Evolutionary conservation across 2,113 vertebrate species (phyloP).

Genomic region (Amia ocellicauda): DNA sequence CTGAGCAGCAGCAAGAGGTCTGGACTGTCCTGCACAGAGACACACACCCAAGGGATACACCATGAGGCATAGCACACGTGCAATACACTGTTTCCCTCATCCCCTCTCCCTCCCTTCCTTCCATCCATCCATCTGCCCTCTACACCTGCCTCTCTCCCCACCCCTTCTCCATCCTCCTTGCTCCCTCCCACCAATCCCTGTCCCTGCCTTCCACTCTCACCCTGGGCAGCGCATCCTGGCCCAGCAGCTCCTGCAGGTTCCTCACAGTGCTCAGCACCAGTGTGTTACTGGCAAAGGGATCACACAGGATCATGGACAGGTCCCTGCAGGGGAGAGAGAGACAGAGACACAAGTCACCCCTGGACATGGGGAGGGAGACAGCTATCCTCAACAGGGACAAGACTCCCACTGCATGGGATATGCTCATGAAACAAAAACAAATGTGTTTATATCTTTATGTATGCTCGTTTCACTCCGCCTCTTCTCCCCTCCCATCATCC

Average conservation of each 20-base stretch:
- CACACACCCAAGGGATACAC: constrained; percentile 22
- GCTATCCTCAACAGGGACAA: too few relatives aligned
- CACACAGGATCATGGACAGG: constrained; percentile 96
- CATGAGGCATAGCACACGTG: too few relatives aligned
- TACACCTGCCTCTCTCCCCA: background rate
- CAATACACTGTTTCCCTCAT: too few relatives aligned
- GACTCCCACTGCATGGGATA: too few relatives aligned
- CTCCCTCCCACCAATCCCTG: background rate
- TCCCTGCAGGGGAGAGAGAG: constrained; percentile 66
- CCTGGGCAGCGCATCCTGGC: constrained; percentile 90
- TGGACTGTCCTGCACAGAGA: constrained; percentile 78
- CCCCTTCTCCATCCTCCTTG: background rate
- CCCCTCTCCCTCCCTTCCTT: too few relatives aligned
- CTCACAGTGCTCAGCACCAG: constrained; percentile 88
- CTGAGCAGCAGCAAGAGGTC: constrained; percentile 88
- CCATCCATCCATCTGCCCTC: too few relatives aligned
- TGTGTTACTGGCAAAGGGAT: constrained; percentile 95
- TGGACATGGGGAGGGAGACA: background rate
- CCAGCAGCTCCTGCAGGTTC: constrained; percentile 89
- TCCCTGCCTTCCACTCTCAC: constrained; percentile 57
- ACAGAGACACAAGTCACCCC: background rate
- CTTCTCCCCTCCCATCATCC: too few relatives aligned
- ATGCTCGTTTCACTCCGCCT: too few relatives aligned
- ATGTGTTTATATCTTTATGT: too few relatives aligned
- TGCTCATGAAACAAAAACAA: too few relatives aligned